Base-by-base conservation (phyloP, 2,113 vertebrate species). In the Eurypyga helias region DNA sequence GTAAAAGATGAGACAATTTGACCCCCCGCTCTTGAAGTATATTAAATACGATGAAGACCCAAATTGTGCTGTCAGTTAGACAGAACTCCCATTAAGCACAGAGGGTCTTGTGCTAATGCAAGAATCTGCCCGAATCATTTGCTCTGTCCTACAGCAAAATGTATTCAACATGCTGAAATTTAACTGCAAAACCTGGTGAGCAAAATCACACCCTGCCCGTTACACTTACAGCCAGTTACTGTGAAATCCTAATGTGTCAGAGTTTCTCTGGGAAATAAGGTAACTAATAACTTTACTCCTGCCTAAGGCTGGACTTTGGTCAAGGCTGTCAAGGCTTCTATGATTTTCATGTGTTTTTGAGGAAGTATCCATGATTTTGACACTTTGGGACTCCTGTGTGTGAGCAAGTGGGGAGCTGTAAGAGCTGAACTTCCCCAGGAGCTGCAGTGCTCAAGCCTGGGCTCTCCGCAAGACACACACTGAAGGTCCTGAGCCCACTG, bases 261-360 rank as follows among this genome's bases (percentile, higher is more conserved):
- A 52, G 91, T 94, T 95, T 89, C 91, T 85, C 96, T 19, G 48
- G 93, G 89, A 95, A 97, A 94, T 95, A 55, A 96, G 94, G 94
- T 20, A 96, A 84, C 94, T 97, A 97, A 97, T 97, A 97, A 97
- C 87, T 97, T 97, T 96, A 80, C 81, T 97, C 66, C 87, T 97
- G 96, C 97, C 96, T 97, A 94, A 96, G 97, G 96, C 96, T 96
- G 97, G 96, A 90, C 96, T 97, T 97, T 97, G 97, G 97, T 97
- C 96, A 95, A 92, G 91, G 87, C 93, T 97, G 97, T 97, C 95
- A 96, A 89, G 89, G 73, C 29, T 92, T 58, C 96, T 97, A 31
- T 96, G 96, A 94, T 96, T 97, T 95, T 91, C 62, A 43, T 85
- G 54, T 57, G 80, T 19, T 90, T 87, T 62, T 87, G 54, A 38